Conservation (phyloP, 2,113 vertebrate species). For the Cyanistes caeruleus region DNA sequence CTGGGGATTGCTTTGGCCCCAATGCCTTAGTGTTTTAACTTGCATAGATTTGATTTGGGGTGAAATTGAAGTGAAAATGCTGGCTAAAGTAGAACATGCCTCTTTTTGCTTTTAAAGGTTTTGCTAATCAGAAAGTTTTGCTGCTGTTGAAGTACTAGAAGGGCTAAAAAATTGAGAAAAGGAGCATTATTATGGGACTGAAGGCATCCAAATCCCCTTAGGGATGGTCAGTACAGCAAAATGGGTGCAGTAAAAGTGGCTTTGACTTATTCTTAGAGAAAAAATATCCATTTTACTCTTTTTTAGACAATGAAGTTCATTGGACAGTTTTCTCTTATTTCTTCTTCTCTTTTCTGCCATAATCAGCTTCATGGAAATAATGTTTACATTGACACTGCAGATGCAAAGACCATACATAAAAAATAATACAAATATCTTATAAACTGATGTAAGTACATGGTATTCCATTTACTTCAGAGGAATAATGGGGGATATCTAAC, state of each 20-base stretch:
- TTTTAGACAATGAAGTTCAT: background rate
- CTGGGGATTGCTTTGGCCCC: background rate
- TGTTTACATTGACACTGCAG: background rate
- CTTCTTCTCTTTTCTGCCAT: background rate
- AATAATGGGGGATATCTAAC: background rate
- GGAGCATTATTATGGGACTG: accelerated
- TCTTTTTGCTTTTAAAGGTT: background rate
- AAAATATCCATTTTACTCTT: background rate
- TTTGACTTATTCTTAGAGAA: background rate
- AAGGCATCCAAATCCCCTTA: background rate
- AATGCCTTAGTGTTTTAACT: background rate
- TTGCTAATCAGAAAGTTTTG: background rate
- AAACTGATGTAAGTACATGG: background rate
- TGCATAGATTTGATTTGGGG: background rate
- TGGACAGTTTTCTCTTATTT: background rate
- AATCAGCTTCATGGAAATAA: background rate
- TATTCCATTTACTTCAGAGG: background rate
- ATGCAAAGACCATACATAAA: background rate
- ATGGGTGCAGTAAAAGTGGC: background rate
- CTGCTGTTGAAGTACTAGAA: background rate
- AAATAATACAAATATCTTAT: background rate
- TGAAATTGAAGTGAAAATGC: background rate
- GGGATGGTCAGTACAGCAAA: background rate
- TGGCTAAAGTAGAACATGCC: background rate
- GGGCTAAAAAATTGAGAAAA: background rate